A percentile compares a stretch with the other conserved stretches of the same genome.
These are phyloP conservation scores for Herminia tarsipennalis DNA, from an alignment of 2,888 invertebrate genomes.

Conservation along the genomic window DNA sequence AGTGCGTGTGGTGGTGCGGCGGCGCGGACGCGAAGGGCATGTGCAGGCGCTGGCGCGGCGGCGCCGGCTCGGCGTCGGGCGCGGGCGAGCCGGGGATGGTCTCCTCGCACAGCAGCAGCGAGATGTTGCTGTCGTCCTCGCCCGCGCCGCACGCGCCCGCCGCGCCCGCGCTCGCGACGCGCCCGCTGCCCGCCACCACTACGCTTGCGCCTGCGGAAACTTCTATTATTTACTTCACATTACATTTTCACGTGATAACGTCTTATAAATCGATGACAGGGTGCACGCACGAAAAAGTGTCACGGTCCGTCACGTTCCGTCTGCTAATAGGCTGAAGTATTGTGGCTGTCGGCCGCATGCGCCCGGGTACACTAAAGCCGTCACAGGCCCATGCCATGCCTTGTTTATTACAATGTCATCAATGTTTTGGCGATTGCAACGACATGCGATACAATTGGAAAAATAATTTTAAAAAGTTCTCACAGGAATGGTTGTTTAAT, in stretches of 20 bases:
- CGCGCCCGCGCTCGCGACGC: constrained; percentile 31
- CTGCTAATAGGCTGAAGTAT: too few relatives aligned
- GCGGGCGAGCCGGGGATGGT: constrained; percentile 96
- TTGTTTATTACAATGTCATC: too few relatives aligned
- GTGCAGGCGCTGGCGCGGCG: constrained; percentile 83
- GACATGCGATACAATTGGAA: too few relatives aligned
- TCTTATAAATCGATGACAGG: too few relatives aligned
- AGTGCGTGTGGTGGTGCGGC: constrained; percentile 65
- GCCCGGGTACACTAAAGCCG: too few relatives aligned
- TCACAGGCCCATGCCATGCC: too few relatives aligned
- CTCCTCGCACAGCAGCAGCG: constrained; percentile 93
- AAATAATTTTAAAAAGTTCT: too few relatives aligned
- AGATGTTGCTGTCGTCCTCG: constrained; percentile 88
- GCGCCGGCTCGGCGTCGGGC: constrained; percentile 86
- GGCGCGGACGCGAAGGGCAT: constrained; percentile 90
- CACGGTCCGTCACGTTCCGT: too few relatives aligned
- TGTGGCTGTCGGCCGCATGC: too few relatives aligned
- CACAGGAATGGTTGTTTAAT: too few relatives aligned
- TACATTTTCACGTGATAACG: not conserved
- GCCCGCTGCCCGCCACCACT: constrained; percentile 64
- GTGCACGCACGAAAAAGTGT: too few relatives aligned
- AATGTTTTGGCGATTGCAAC: too few relatives aligned
- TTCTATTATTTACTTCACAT: not conserved
- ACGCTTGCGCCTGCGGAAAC: constrained; percentile 64
- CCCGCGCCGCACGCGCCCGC: constrained; percentile 38